phyloP scores from a whole-genome alignment of 2,113 vertebrate genomes.

The Chunga burmeisteri region DNA sequence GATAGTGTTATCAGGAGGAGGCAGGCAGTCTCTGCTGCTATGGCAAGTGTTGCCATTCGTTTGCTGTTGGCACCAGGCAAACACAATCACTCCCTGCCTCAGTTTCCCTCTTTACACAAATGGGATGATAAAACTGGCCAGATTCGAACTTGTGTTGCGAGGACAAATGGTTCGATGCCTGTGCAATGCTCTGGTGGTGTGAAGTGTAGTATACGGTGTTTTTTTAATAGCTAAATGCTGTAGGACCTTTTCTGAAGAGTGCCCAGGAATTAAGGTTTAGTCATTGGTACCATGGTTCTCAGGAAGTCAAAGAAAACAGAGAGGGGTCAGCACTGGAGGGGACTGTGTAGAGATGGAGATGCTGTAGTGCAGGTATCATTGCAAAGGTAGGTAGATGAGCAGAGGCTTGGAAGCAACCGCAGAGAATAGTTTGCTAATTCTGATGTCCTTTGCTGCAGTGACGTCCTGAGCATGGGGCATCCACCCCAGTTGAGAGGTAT shows the following conservation, averaged over 20 bases:
- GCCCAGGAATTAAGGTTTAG: background rate
- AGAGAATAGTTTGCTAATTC: background rate
- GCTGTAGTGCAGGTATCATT: background rate
- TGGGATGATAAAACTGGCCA: background rate
- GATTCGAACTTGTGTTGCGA: background rate
- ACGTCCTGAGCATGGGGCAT: background rate
- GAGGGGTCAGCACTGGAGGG: background rate
- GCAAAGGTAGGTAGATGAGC: background rate
- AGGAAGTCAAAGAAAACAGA: background rate
- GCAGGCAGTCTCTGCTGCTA: background rate
- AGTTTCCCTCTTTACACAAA: background rate
- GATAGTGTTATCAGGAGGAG: background rate
- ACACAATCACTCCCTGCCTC: background rate
- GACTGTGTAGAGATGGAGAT: background rate
- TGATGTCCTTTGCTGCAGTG: background rate
- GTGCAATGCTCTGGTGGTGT: background rate
- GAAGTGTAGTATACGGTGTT: accelerated
- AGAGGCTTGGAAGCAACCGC: background rate
- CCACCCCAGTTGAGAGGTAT: background rate
- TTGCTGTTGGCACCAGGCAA: background rate
- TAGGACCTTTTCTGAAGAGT: background rate
- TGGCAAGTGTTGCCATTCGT: accelerated
- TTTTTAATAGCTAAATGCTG: background rate
- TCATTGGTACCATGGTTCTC: background rate
- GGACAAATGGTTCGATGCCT: background rate